Conservation (phyloP, 2,797 vertebrate genomes). For the Tadarida brasiliensis region DNA sequence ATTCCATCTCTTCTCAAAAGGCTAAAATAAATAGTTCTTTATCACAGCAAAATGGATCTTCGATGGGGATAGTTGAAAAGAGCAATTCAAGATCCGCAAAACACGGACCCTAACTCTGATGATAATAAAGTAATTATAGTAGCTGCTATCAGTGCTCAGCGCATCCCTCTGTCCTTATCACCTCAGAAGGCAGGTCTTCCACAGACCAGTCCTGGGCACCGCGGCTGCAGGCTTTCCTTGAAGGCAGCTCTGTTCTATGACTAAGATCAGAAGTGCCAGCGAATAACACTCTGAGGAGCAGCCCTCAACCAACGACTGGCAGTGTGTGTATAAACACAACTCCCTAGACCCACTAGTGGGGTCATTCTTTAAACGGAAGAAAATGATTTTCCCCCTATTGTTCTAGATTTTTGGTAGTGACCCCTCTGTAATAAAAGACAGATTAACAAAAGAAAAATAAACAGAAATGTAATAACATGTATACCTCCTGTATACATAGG, state of each 20-base stretch:
- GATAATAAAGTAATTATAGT: not conserved
- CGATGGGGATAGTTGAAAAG: conserved; percentile 44
- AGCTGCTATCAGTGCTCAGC: not conserved
- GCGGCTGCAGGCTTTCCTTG: not conserved
- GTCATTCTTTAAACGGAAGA: not conserved
- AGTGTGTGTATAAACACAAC: not conserved
- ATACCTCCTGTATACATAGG: not conserved
- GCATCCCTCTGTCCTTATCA: not conserved
- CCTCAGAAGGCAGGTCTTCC: not conserved
- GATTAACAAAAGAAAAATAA: not conserved
- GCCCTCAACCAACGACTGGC: not conserved
- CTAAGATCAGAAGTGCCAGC: not conserved
- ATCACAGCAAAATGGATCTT: conserved; percentile 58
- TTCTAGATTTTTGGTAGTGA: not conserved
- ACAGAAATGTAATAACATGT: not conserved
- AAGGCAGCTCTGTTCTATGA: not conserved
- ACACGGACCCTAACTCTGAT: not conserved
- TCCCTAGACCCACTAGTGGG: fast-evolving
- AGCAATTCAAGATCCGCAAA: not conserved
- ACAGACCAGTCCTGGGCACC: not conserved
- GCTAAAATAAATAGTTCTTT: conserved; percentile 55
- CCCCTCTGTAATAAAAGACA: not conserved
- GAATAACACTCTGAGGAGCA: not conserved
- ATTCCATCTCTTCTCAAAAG: conserved; percentile 54
- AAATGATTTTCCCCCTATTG: not conserved